These are phyloP conservation scores for Macheiramphus alcinus DNA, from an alignment of 2,113 vertebrate species.

Conservation along the genomic window DNA sequence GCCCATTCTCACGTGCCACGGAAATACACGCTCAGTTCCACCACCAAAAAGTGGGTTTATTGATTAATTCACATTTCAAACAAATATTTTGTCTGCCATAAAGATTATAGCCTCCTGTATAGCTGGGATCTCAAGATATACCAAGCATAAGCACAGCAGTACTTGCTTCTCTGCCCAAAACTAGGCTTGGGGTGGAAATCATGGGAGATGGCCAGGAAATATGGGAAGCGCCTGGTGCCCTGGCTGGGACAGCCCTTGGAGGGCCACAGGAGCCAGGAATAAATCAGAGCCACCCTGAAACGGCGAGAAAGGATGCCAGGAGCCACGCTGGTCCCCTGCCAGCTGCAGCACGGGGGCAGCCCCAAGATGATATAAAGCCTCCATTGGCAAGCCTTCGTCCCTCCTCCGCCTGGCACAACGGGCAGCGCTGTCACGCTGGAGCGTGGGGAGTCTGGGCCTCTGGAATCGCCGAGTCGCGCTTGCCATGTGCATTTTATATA, in stretches of 20 bases:
- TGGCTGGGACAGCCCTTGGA: background rate
- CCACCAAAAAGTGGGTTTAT: background rate
- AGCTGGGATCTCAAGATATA: background rate
- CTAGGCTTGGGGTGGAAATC: background rate
- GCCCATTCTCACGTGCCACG: background rate
- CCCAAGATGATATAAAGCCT: background rate
- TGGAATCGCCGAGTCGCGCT: accelerated
- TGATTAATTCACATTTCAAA: background rate
- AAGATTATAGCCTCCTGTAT: background rate
- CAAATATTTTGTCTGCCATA: background rate
- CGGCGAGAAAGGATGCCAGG: background rate
- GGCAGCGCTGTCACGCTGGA: accelerated
- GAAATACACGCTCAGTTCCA: background rate
- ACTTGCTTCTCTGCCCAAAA: background rate
- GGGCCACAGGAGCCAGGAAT: background rate
- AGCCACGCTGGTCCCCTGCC: background rate
- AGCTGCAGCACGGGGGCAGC: background rate
- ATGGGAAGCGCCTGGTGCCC: background rate
- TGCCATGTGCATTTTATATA: background rate
- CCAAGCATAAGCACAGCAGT: background rate
- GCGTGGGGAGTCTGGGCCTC: background rate
- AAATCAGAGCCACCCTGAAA: background rate
- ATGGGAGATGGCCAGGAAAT: background rate
- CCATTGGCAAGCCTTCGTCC: background rate
- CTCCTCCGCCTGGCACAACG: background rate